Base-by-base conservation (phyloP, 2,113 vertebrate genomes). In the Urocolius indicus region DNA sequence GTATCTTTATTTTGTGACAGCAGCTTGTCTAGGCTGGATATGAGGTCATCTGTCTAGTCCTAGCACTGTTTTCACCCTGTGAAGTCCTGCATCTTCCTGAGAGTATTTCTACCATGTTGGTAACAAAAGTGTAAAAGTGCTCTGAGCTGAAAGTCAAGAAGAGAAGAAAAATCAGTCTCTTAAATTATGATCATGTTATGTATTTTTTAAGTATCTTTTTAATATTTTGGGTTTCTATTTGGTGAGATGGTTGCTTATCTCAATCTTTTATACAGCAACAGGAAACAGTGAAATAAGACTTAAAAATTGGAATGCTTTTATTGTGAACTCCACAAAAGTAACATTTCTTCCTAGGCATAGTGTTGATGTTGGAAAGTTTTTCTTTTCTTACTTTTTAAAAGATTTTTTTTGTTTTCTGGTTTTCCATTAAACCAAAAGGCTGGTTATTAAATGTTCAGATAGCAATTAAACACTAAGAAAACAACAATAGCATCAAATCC, bases 121-220 rank as follows among this genome's bases (percentile, higher is more conserved):
- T 29, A 58, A 51, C 15, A 36, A 77, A 76, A 75, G 7, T n/a
- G 20, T 12, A 54, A 34, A 84, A 80, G 3, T 63, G 6, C 1
- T 86, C 11, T 89, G 17, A 78, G 5, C 3, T 75, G 29, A 68
- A 84, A 52, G 2, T 67, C 21, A 71, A 52, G 48, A 71, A 45
- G 13, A 6, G 20, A 57, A 41, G 20, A 59, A 73, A 87, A 77
- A 41, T 16, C 0, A 18, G 11, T 41, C 48, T 79, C 16, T 61
- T 52, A 32, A 66, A 41, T 23, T 27, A 61, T 46, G 12, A 72
- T 57, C 46, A 45, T 2, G 2, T 58, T 8, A 16, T 24, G 4
- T 11, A 5, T n/a, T 14, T 49, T 54, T 49, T 16, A 20, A 5
- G 46, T 9, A 23, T 2, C 0, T 24, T 69, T 69, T 26, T 3